These are phyloP conservation scores for Bubo bubo DNA, from an alignment of 2,113 vertebrate species.

Conservation along the genomic window DNA sequence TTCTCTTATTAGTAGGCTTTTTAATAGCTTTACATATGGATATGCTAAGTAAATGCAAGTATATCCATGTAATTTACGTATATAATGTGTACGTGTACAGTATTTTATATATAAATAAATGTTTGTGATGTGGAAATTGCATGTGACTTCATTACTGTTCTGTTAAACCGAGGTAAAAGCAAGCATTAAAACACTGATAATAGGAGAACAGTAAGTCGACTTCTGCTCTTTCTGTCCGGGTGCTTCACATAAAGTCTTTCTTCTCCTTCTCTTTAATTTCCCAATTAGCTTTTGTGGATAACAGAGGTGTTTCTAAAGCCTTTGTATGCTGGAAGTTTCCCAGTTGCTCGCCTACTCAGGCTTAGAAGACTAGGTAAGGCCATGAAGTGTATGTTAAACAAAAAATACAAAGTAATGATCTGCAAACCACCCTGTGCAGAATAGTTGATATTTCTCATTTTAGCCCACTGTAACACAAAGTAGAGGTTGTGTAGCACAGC, in stretches of 20 bases:
- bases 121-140: slow-evolving; percentile 40
- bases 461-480: neutral
- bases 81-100: neutral
- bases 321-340: neutral
- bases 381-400: neutral
- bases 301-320: slow-evolving; percentile 35
- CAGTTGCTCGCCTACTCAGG: neutral
- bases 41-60: slow-evolving; percentile 39
- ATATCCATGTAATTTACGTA: slow-evolving; percentile 57
- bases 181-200: slow-evolving; percentile 58
- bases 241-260: slow-evolving; percentile 44
- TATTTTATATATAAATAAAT: slow-evolving; percentile 9
- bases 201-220: slow-evolving; percentile 21
- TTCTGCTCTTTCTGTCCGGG: neutral
- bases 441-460: neutral
- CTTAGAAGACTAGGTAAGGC: neutral
- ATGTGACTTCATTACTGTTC: slow-evolving; percentile 29
- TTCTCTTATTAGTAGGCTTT: slow-evolving; percentile 72
- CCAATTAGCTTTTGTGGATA: slow-evolving; percentile 47
- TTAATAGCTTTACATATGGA: slow-evolving; percentile 59
- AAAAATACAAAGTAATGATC: neutral
- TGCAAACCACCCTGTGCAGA: neutral
- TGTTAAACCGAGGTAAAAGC: slow-evolving; percentile 4
- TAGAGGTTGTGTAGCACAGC: neutral
- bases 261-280: slow-evolving; percentile 45